phyloP scores from a whole-genome alignment of 2,888 invertebrate species.

The Myopa testacea region DNA sequence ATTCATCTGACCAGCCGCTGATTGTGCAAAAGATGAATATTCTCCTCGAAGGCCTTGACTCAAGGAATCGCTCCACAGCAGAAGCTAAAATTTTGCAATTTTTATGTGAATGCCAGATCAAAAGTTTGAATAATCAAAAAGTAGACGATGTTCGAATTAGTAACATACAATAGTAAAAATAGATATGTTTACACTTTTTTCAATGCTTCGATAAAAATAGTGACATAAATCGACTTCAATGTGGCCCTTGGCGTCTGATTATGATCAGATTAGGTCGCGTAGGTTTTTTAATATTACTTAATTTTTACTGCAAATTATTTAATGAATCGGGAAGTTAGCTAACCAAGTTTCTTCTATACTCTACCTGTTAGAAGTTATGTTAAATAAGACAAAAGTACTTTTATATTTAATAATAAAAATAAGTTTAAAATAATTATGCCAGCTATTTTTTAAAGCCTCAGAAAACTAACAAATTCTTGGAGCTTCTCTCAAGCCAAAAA shows the following conservation, averaged over 20 bases:
- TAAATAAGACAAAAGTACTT: too few relatives aligned
- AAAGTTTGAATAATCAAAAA: constrained; percentile 58
- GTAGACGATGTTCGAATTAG: constrained; percentile 58
- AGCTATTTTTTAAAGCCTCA: too few relatives aligned
- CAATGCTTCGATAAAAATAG: not conserved
- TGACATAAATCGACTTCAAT: constrained; percentile 40
- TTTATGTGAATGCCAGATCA: constrained; percentile 63
- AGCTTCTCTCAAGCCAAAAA: too few relatives aligned
- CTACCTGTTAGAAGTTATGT: too few relatives aligned
- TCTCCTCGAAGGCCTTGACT: constrained; percentile 53
- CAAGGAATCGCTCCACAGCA: constrained; percentile 53
- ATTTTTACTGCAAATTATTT: too few relatives aligned
- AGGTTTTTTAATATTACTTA: too few relatives aligned
- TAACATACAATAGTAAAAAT: not conserved
- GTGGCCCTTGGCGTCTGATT: constrained; percentile 69
- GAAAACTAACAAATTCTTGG: too few relatives aligned
- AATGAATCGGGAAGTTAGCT: too few relatives aligned
- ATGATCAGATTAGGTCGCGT: constrained; percentile 65
- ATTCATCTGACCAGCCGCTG: constrained; percentile 36
- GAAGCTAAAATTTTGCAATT: constrained; percentile 63
- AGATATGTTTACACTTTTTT: not conserved
- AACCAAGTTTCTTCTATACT: too few relatives aligned
- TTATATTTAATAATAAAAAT: too few relatives aligned
- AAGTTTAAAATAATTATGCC: too few relatives aligned
- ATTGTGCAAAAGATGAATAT: constrained; percentile 53